Conservation (phyloP, 2,797 vertebrate species). For the Staurois parvus region DNA sequence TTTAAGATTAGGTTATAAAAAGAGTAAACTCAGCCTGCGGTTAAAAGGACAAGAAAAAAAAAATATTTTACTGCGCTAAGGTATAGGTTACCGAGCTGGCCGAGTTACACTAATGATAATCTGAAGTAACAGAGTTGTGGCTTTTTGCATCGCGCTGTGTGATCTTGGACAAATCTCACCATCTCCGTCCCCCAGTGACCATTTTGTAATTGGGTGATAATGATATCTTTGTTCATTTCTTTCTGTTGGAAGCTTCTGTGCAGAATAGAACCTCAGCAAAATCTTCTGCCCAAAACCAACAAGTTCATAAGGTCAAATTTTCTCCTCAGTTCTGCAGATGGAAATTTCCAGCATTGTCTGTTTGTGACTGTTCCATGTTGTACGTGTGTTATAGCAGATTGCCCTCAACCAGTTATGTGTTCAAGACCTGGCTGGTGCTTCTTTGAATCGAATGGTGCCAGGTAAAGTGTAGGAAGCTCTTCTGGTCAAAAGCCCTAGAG, state of each 20-base stretch:
- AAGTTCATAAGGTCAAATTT: slow-evolving; percentile 37
- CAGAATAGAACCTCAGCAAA: slow-evolving; percentile 49
- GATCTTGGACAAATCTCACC: slow-evolving; percentile 38
- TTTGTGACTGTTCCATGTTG: neutral
- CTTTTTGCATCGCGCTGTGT: slow-evolving; percentile 31
- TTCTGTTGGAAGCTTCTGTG: slow-evolving; percentile 11
- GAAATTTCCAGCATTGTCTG: slow-evolving; percentile 41
- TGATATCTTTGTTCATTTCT: slow-evolving; percentile 52
- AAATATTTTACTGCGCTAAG: slow-evolving; percentile 20
- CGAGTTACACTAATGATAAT: slow-evolving; percentile 28
- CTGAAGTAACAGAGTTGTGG: slow-evolving; percentile 33
- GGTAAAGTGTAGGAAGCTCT: neutral
- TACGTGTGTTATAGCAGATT: neutral
- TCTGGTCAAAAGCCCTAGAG: too few species aligned
- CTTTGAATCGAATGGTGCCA: neutral
- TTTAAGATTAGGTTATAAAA: slow-evolving; percentile 58
- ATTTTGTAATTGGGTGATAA: slow-evolving; percentile 57
- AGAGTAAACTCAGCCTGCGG: slow-evolving; percentile 56
- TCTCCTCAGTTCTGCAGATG: slow-evolving; percentile 5
- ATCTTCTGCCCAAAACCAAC: slow-evolving; percentile 45
- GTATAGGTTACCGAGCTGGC: slow-evolving; percentile 25
- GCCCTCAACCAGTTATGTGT: neutral
- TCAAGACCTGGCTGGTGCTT: neutral
- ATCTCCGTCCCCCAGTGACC: slow-evolving; percentile 21
- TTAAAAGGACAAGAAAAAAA: slow-evolving; percentile 48